Base-by-base conservation (phyloP, 2,888 invertebrate species). In the Prosopocoilus inquinatus region DNA sequence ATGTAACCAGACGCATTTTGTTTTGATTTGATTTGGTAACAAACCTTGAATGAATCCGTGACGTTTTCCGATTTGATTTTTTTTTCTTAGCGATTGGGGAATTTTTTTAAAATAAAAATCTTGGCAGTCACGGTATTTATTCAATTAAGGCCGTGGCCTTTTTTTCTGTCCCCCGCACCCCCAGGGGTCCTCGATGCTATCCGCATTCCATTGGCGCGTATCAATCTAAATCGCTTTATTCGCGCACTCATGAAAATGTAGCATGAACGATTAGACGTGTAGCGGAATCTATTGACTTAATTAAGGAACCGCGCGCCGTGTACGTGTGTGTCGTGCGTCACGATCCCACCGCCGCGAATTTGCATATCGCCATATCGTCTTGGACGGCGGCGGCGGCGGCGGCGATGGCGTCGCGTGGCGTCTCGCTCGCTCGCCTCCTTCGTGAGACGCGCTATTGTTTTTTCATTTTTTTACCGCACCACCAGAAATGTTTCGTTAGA, bases 301-400 rank as follows among this genome's bases (percentile, higher is more conserved):
- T 53, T 53, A 53, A 53, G 53, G 53, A 53, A 53, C 53, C 36
- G 46, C 32, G 44, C 32, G 38, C 39, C 20, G 28, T 15, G 39
- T 20, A 46, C 51, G 53, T 34, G 38, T 61, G 61, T 67, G 65
- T 67, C 67, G 67, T 67, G 67, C 64, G 63, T 65, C 67, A 67
- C 67, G 67, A 67, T 65, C 63, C 58, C 55, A 50, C 39, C 47
- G 43, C 39, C 47, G 43, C 33, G 33, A 32, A 67, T 67, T 67
- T 67, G 65, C 67, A 67, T 67, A 67, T 65, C 64, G 58, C 58
- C 41, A n/a, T n/a, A n/a, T n/a, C 20, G 20, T 28, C 16, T 16
- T 16, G 5, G 33, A 44, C 53, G 57, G 54, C 59, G 58, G 53
- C 53, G 55, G 53, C 54, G 55, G 20, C 50, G 33, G 50, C 53